These are phyloP conservation scores for Lanius ludovicianus DNA, from an alignment of 2,113 vertebrate species.

Conservation along the genomic window DNA sequence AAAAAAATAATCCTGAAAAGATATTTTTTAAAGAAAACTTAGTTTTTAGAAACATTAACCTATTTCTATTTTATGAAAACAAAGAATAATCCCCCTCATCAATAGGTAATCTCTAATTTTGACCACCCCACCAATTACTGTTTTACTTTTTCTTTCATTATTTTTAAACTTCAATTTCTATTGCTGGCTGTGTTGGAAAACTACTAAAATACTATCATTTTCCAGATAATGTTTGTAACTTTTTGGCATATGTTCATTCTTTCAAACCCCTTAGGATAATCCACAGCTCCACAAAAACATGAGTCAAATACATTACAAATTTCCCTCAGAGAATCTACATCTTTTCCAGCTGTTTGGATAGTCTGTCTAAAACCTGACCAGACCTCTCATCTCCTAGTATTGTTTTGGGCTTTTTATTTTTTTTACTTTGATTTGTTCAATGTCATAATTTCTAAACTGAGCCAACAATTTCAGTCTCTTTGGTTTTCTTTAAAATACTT, in stretches of 20 bases:
- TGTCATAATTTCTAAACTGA: slow-evolving; percentile 71
- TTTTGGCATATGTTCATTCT: slow-evolving; percentile 74
- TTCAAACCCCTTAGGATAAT: slow-evolving; percentile 78
- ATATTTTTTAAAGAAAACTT: neutral
- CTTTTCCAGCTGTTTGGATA: slow-evolving; percentile 86
- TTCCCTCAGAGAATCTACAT: slow-evolving; percentile 82
- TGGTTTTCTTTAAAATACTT: slow-evolving; percentile 65
- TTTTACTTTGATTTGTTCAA: slow-evolving; percentile 75
- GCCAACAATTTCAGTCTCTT: slow-evolving; percentile 70
- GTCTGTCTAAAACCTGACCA: slow-evolving; percentile 78
- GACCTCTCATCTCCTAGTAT: slow-evolving; percentile 76
- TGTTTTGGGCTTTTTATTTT: slow-evolving; percentile 76
- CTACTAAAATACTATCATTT: slow-evolving; percentile 75
- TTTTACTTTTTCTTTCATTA: neutral
- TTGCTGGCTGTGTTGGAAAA: slow-evolving; percentile 73
- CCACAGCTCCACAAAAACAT: slow-evolving; percentile 79
- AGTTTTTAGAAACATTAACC: neutral
- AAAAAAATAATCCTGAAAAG: neutral
- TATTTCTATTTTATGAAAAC: neutral
- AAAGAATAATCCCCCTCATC: neutral
- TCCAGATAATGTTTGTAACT: slow-evolving; percentile 83
- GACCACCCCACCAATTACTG: neutral
- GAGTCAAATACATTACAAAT: slow-evolving; percentile 84
- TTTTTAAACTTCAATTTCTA: slow-evolving; percentile 39
- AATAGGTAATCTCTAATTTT: neutral